Conservation (phyloP, 2,888 invertebrate species). For the Nyleta sp. region DNA sequence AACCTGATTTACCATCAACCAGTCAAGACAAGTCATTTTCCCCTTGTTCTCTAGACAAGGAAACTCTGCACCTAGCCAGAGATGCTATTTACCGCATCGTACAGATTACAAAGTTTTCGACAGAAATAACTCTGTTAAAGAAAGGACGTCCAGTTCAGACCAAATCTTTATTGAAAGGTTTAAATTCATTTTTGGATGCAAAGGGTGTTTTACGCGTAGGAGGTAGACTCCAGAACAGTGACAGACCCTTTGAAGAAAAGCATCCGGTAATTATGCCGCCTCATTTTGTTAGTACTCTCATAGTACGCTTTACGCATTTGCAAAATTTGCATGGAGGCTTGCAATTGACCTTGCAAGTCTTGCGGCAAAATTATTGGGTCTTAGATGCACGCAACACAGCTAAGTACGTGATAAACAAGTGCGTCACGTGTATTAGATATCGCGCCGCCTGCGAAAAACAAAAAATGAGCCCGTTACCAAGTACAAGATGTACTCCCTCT, state of each 20-base stretch:
- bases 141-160: too few species aligned
- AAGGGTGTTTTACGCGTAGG: neutral
- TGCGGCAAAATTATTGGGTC: constrained; percentile 51
- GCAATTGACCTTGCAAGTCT: constrained; percentile 36
- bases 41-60: too few species aligned
- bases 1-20: too few species aligned
- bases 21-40: too few species aligned
- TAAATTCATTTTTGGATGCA: neutral
- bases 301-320: neutral
- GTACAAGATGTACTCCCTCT: neutral
- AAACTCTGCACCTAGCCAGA: too few species aligned
- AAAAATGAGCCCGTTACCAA: constrained; percentile 15
- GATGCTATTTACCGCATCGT: too few species aligned
- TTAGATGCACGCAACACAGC: constrained; percentile 11
- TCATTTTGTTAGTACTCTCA: neutral
- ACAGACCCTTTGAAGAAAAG: neutral
- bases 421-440: constrained; percentile 23
- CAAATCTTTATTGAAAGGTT: neutral
- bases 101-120: too few species aligned
- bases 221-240: neutral
- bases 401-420: constrained; percentile 14
- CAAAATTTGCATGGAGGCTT: constrained; percentile 45
- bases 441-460: neutral
- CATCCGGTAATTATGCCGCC: neutral
- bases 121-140: too few species aligned